phyloP scores from a whole-genome alignment of 2,113 vertebrate genomes.

The Butorides virescens region DNA sequence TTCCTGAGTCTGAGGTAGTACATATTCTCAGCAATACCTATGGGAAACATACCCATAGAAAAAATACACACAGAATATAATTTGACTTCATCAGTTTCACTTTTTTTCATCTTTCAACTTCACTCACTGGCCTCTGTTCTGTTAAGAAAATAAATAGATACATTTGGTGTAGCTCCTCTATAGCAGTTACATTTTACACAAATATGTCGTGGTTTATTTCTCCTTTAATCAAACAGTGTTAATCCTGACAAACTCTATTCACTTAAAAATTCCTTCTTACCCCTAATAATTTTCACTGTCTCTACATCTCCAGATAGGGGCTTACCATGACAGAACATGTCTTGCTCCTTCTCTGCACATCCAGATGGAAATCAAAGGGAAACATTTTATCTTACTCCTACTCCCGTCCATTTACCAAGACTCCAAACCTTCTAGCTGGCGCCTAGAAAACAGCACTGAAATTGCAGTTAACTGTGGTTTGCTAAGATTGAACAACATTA shows the following conservation, averaged over 20 bases:
- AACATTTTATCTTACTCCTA: slow-evolving; percentile 48
- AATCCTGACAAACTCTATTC: not conserved
- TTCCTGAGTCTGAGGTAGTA: not conserved
- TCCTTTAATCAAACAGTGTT: not conserved
- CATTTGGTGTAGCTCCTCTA: not conserved
- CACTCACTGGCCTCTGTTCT: not conserved
- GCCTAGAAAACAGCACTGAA: not conserved
- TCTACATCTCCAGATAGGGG: not conserved
- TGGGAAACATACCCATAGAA: not conserved
- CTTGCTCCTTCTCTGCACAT: not conserved
- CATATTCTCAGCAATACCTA: not conserved
- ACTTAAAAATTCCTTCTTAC: not conserved
- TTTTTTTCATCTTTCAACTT: not conserved
- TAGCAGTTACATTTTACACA: not conserved
- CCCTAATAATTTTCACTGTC: not conserved
- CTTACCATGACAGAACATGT: not conserved
- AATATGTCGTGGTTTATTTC: not conserved
- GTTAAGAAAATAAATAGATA: not conserved
- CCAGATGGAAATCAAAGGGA: slow-evolving; percentile 35
- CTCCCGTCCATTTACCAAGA: not conserved
- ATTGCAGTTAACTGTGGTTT: not conserved
- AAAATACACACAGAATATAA: not conserved
- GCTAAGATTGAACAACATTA: not conserved
- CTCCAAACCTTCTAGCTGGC: not conserved
- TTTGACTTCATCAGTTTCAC: not conserved